These are phyloP conservation scores for Phalacrocorax brasilianus DNA, from an alignment of 2,113 vertebrate genomes.

Conservation along the genomic window DNA sequence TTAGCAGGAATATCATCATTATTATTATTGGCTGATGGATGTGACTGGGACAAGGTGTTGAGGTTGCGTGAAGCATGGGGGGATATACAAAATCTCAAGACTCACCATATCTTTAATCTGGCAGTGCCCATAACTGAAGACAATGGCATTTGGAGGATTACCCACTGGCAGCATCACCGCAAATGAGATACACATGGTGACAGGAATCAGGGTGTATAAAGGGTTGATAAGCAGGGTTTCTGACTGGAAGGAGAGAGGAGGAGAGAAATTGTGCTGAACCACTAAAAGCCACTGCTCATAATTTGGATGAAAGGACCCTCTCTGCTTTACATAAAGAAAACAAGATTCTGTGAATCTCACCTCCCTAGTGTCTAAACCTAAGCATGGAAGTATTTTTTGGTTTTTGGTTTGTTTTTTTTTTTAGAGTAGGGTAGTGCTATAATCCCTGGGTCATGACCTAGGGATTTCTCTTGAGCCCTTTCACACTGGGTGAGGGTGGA, in stretches of 20 bases:
- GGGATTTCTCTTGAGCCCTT: not conserved
- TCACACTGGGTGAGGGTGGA: not conserved
- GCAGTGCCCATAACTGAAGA: conserved; percentile 97
- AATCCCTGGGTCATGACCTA: not conserved
- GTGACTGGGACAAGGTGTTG: not conserved
- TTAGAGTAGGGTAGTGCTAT: not conserved
- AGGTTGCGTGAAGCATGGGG: not conserved
- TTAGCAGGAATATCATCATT: not conserved
- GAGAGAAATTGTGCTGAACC: not conserved
- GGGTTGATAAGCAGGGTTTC: conserved; percentile 95
- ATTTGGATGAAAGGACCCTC: not conserved
- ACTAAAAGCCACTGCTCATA: not conserved
- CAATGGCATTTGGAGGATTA: conserved; percentile 97
- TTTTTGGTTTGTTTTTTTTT: not conserved
- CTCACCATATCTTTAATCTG: conserved; percentile 96
- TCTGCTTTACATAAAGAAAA: not conserved
- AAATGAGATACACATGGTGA: conserved; percentile 98
- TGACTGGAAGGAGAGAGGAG: conserved; percentile 75
- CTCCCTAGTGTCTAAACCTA: not conserved
- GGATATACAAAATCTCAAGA: not conserved
- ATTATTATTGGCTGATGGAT: not conserved
- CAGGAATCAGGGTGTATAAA: conserved; percentile 93
- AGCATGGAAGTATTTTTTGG: not conserved
- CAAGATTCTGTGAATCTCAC: not conserved
- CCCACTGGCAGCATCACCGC: conserved; percentile 98